Evolutionary conservation across 1,140 invertebrate species (phyloP), one percentile per base, ranked within the genome.

Genomic region (Manduca sexta): DNA sequence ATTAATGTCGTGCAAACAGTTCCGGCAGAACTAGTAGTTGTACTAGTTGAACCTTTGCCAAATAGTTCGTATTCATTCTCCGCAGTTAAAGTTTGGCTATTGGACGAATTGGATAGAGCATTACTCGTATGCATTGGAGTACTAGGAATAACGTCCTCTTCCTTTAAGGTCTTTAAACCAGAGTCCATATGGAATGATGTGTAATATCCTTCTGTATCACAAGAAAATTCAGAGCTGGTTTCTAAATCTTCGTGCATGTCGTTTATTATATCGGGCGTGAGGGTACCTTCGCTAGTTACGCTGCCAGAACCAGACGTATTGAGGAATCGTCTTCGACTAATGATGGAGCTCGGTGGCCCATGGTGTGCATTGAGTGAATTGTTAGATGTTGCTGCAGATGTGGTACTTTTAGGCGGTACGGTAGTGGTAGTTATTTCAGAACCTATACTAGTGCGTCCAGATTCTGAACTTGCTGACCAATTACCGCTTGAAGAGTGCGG

Each of bases 151-250:
- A 84, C 52, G 71, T 94, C 94, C 81, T 95, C 93, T 76, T 95
- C 93, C 73, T 93, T 92, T 11, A 94, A 78, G 0, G 93, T 94
- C 75, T 96, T 95, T 35, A 98, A 78, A 1, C 97, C 97, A 46
- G 95, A 97, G 79, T 98, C 97, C 88, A 97, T 92, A 74, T 98
- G 96, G 87, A 98, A 98, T 8, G 96, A 98, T 0, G 97, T 98
- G 78, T 98, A 98, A 78, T 98, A 98, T 8, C 97, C 97, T 82
- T 98, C 97, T 10, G 96, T 97, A 74, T 98, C 97, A 67, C 96
- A 96, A 3, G 96, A 97, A 81, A 97, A 98, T 37, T 96, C 94
- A 0, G 96, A 97, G 65, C 94, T 95, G 3, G 93, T 96, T 80
- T 97, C 96, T 31, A 94, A 92, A 69, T 97, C 95, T 74, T 95